Conservation (phyloP, 2,113 vertebrate species). For the Rostratula benghalensis region DNA sequence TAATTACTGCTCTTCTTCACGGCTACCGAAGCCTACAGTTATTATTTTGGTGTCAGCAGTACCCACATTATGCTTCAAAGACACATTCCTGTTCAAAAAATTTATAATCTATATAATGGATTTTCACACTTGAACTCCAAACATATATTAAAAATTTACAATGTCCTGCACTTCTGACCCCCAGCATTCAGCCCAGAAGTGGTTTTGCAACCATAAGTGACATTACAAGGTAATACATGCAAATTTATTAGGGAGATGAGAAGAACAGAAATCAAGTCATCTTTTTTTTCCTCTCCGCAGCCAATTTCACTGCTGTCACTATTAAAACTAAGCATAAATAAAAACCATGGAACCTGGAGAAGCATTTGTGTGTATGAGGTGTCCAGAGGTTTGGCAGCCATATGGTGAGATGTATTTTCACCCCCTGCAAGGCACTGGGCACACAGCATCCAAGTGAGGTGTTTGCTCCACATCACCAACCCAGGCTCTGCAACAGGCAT, state of each 20-base stretch:
- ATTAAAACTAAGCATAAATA: not conserved
- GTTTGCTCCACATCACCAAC: accelerated
- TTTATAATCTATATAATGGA: constrained; percentile 43
- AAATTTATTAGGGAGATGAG: not conserved
- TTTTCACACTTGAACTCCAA: constrained; percentile 63
- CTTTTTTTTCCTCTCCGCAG: not conserved
- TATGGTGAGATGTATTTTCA: not conserved
- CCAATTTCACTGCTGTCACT: not conserved
- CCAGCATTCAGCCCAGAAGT: not conserved
- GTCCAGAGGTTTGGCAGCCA: not conserved
- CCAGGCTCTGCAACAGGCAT: not conserved
- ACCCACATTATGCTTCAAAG: not conserved
- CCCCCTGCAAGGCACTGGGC: not conserved
- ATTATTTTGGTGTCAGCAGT: constrained; percentile 12
- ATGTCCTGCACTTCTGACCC: constrained; percentile 39
- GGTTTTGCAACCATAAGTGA: not conserved
- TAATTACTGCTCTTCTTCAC: constrained; percentile 29
- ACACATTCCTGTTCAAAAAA: constrained; percentile 25
- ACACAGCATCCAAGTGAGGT: not conserved
- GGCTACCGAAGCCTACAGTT: not conserved
- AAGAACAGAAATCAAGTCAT: not conserved
- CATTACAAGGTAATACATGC: not conserved
- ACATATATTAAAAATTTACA: constrained; percentile 38
- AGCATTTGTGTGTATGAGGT: not conserved
- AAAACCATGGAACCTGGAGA: not conserved